Evolutionary conservation across 2,888 invertebrate species (phyloP), one percentile per base, ranked within the genome.

Genomic region (Tethea ocularis): DNA sequence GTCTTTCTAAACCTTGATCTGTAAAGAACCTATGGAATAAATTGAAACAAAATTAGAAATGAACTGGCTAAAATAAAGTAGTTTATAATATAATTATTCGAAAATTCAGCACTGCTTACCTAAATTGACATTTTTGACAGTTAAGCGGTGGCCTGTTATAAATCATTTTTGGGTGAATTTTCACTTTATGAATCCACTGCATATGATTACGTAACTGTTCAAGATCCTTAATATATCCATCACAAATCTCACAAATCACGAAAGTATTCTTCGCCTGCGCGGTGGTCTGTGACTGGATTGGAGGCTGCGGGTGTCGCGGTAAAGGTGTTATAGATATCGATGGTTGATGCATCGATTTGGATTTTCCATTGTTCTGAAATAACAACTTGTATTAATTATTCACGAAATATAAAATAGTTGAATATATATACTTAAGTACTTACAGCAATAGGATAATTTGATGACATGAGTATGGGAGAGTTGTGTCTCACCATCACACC

Each of bases 151-250:
- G 98, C 88, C 97, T 94, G 89, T 97, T 98, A 89, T 98, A 97
- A 74, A 98, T 98, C 98, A 98, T 98, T 93, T 98, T 98, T 60
- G 98, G 98, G 90, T 98, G 98, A 78, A 98, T 98, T 87, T 98
- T 98, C 71, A 98, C 97, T 95, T 98, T 98, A 88, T 99, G 99
- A 85, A 98, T 98, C 97, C 98, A 98, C 83, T 98, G 98, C 97
- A 99, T 98, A 83, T 99, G 99, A 86, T 98, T 98, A 67, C 98
- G 94, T 66, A 99, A 91, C 83, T 98, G 98, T 78, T 98, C 98
- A 79, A 98, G 94, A 87, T 99, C 98, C 93, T 98, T 98, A 65
- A 99, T 98, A 83, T 98, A 98, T 23, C 98, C 98, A 81, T 99
- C 99, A 89, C 99, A 99, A 67, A 99, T 98, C 93, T 99, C 99